A percentile compares a stretch with the other conserved stretches of the same genome.
Evolutionary conservation across 53 echinoderm and acorn worm genomes (phyloP).

Genomic region (Astropecten irregularis): DNA sequence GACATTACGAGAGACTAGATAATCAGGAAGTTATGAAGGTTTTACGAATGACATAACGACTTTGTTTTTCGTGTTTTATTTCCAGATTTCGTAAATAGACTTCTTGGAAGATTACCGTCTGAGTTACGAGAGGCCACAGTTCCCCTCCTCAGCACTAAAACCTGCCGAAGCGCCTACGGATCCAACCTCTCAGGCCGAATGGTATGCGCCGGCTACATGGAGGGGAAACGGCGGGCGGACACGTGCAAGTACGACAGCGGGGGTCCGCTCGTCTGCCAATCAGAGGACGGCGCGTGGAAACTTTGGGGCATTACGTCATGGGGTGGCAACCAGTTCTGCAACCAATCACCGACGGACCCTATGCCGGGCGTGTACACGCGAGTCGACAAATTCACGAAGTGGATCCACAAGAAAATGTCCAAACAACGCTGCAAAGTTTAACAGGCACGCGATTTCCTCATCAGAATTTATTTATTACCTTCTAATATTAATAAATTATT

Average conservation of each 20-base stretch:
- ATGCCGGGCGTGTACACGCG: constrained; percentile 84
- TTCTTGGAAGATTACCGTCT: background rate
- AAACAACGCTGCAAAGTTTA: background rate
- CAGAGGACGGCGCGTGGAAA: constrained; percentile 53
- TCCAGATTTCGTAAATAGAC: background rate
- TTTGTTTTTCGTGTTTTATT: too few species aligned
- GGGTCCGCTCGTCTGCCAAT: constrained; percentile 84
- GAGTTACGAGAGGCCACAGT: constrained; percentile 76
- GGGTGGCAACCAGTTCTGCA: constrained; percentile 83
- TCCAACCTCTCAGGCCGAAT: constrained; percentile 60
- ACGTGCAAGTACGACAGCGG: constrained; percentile 97
- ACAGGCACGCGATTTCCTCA: too few species aligned
- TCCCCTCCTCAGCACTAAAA: constrained; percentile 66
- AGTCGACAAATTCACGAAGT: constrained; percentile 79
- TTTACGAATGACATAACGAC: too few species aligned
- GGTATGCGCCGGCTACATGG: constrained; percentile 84
- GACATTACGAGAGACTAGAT: too few species aligned
- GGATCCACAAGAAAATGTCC: constrained; percentile 81
- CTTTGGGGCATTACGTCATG: constrained; percentile 95
- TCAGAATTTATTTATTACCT: too few species aligned
- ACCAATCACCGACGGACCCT: constrained; percentile 54
- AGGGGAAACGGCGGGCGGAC: constrained; percentile 57
- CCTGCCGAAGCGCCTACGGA: constrained; percentile 69
- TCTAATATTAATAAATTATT: background rate
- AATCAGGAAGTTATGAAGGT: too few species aligned